These are phyloP conservation scores for Papilio elwesi DNA, from an alignment of 2,888 invertebrate species.

Conservation along the genomic window DNA sequence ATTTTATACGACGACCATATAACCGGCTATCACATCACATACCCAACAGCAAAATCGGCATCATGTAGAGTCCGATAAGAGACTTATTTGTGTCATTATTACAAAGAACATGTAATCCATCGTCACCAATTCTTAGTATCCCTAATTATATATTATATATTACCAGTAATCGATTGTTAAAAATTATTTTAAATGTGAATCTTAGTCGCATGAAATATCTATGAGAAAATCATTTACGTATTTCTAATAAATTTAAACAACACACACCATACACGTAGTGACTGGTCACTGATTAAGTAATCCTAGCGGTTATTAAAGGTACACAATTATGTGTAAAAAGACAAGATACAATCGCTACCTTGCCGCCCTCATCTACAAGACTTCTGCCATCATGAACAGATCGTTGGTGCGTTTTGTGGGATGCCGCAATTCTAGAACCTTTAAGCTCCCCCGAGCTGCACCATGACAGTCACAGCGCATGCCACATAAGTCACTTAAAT, in stretches of 20 bases:
- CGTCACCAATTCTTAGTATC: not conserved
- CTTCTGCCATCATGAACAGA: too few relatives aligned
- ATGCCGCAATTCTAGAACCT: too few relatives aligned
- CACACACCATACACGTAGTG: too few relatives aligned
- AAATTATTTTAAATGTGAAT: not conserved
- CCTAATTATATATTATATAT: constrained; percentile 2
- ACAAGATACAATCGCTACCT: too few relatives aligned
- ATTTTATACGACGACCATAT: not conserved
- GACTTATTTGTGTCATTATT: not conserved
- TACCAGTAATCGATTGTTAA: not conserved
- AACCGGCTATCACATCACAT: not conserved
- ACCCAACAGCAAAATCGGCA: not conserved
- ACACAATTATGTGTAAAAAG: too few relatives aligned
- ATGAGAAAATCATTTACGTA: not conserved
- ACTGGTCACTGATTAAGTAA: too few relatives aligned
- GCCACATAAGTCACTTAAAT: not conserved
- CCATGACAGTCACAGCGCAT: too few relatives aligned
- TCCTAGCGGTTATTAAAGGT: too few relatives aligned
- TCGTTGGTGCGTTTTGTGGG: too few relatives aligned
- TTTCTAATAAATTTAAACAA: too few relatives aligned
- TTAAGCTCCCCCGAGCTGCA: too few relatives aligned
- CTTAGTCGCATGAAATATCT: not conserved
- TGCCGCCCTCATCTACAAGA: too few relatives aligned
- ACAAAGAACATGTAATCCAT: not conserved
- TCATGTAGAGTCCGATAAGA: not conserved